Percentiles rank a stretch among this genome's conserved stretches.
Conservation (phyloP, 2,113 vertebrate genomes). For the Otolemur garnettii region DNA sequence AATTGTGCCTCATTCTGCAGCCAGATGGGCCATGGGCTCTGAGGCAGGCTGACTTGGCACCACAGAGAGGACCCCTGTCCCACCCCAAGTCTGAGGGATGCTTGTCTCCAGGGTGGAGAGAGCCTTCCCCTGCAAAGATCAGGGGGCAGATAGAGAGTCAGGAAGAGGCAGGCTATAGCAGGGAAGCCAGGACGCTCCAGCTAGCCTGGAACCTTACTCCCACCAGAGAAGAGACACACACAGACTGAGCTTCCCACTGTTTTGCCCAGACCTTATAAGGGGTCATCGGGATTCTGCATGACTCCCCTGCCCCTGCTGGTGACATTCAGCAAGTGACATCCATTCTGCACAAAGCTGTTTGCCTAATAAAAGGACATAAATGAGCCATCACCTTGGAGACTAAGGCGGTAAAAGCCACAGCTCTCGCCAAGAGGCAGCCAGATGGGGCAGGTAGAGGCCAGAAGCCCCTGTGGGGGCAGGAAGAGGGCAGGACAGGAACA, state of each 20-base stretch:
- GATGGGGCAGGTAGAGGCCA: not conserved
- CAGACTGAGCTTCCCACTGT: not conserved
- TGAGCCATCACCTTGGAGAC: conserved; percentile 61
- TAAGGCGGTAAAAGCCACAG: not conserved
- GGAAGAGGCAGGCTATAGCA: not conserved
- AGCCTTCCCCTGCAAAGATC: not conserved
- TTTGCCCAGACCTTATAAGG: not conserved
- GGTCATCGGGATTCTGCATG: conserved; percentile 17
- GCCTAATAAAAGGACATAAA: conserved; percentile 70
- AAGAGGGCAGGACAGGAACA: not conserved
- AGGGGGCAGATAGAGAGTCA: not conserved
- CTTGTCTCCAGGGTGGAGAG: not conserved
- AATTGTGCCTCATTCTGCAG: not conserved
- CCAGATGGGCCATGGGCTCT: not conserved
- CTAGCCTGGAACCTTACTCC: not conserved
- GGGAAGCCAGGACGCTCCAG: not conserved
- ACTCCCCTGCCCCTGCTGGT: conserved; percentile 12
- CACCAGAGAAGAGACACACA: not conserved
- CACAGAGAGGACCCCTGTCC: not conserved
- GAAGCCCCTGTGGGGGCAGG: not conserved
- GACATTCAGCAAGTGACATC: conserved; percentile 55
- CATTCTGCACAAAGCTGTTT: conserved; percentile 57
- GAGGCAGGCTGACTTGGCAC: not conserved
- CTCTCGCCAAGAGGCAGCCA: not conserved
- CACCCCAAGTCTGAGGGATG: not conserved